phyloP scores from a whole-genome alignment of 2,888 invertebrate genomes.

The Chydorus sphaericus region DNA sequence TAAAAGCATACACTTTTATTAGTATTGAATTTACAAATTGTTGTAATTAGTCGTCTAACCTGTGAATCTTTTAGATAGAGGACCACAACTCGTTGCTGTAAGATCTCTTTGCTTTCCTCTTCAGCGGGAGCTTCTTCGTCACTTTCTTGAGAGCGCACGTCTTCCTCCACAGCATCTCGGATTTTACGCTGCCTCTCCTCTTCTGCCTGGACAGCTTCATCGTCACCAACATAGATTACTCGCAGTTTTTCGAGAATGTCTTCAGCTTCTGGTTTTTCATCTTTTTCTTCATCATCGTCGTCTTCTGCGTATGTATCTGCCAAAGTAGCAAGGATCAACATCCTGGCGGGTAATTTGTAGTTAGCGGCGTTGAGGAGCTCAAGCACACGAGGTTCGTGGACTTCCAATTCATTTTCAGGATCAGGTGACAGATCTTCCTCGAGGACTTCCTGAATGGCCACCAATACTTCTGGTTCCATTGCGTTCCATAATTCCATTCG shows the following conservation, averaged over 20 bases:
- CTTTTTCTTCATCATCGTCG: constrained; percentile 19
- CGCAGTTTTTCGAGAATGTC: constrained; percentile 13
- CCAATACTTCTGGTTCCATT: constrained; percentile 29
- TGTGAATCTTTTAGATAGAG: constrained; percentile 49
- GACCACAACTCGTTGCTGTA: constrained; percentile 34
- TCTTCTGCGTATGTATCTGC: too few relatives aligned
- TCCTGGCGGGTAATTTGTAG: neutral
- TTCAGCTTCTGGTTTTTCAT: constrained; percentile 16
- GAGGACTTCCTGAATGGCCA: constrained; percentile 22
- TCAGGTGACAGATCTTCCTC: constrained; percentile 1
- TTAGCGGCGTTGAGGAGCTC: neutral
- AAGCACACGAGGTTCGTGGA: neutral
- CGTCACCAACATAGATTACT: constrained; percentile 6
- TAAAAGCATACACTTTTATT: too few relatives aligned
- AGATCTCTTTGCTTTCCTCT: constrained; percentile 14
- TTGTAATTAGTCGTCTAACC: too few relatives aligned
- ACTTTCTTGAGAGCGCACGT: too few relatives aligned
- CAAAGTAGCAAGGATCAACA: neutral
- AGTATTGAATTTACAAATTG: too few relatives aligned
- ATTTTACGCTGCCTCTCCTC: constrained; percentile 10
- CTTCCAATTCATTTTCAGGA: neutral
- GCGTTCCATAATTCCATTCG: constrained; percentile 35
- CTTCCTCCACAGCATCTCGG: constrained; percentile 1
- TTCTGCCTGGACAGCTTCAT: constrained; percentile 19
- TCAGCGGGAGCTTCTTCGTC: constrained; percentile 12